Base-by-base conservation (phyloP, 35 echinoderm and acorn worm genomes). In the Eucidaris tribuloides region DNA sequence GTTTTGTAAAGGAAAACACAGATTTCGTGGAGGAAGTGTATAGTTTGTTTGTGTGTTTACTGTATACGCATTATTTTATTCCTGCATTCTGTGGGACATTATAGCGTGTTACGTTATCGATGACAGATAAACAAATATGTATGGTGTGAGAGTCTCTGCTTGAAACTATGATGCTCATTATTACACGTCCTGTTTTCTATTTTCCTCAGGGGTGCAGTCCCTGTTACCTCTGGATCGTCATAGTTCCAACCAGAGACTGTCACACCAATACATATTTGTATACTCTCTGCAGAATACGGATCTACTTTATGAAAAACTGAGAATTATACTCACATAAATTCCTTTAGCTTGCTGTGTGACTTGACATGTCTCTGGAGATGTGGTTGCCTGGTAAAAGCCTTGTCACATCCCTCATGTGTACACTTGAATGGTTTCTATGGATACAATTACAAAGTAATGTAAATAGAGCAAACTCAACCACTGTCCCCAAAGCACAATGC, bases 341-440 rank as follows among this genome's bases (percentile, higher is more conserved):
- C 68, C 29, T 79, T 90, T 34, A 52, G 35, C 22, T 42, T 50
- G 34, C 54, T 49, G 27, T 90, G 88, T 43, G 80, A 85, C n/a
- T 42, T 6, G 11, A 85, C 40, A 76, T 90, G 88, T 62, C 88
- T 60, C 31, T 90, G 80, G n/a, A 90, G 72, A 52, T 90, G 88
- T 23, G 50, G 40, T 31, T 90, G 2, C 25, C 88, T 74, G 29
- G 80, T 83, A 56, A 77, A 90, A 34, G 39, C 28, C 50, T 90
- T 90, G 25, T 25, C 46, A 50, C 88, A 90, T 24, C 80, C 88
- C 3, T 79, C 71, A 77, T 77, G 45, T 4, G 80, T 76, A 65
- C 88, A 90, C 41, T 36, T 19, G 43, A 84, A 90, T 20, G 81
- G 81, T 54, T 71, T 83, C 88, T 90, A 41, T 4, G 29, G 59